Evolutionary conservation across 2,797 vertebrate species (phyloP).

Genomic region (Scyliorhinus canicula): DNA sequence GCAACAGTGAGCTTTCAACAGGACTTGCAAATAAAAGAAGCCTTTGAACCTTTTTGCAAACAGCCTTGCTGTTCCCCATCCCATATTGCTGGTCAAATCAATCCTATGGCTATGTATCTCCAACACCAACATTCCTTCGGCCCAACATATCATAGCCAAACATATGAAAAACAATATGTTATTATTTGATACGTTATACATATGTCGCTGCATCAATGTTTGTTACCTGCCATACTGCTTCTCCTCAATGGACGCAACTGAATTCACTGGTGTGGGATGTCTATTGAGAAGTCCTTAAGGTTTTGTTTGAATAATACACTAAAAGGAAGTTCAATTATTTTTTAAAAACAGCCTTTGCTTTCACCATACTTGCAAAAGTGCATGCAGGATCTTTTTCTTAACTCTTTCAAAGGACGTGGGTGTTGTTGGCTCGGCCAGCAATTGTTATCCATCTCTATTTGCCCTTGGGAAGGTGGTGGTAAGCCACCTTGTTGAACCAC

Average conservation of each 20-base stretch:
- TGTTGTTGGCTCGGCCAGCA: no score
- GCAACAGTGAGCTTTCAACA: not conserved
- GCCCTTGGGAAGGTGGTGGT: no score
- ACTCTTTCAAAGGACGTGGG: no score
- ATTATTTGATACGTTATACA: no score
- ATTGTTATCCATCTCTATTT: no score
- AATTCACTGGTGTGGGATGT: not conserved
- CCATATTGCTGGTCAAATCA: not conserved
- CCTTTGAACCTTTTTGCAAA: not conserved
- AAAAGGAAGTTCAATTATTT: not conserved
- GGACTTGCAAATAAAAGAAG: not conserved
- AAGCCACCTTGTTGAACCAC: no score
- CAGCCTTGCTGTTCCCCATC: no score
- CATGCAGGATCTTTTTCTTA: no score
- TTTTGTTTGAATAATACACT: not conserved
- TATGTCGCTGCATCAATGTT: no score
- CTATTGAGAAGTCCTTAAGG: not conserved
- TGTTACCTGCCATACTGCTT: not conserved
- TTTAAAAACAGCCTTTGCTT: not conserved
- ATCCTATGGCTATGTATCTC: not conserved
- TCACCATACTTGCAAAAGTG: not conserved
- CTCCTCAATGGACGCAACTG: not conserved
- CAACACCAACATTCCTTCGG: not conserved
- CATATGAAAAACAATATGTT: not conserved
- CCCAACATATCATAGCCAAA: not conserved